Evolutionary conservation across 2,113 vertebrate species (phyloP).

Genomic region (Sapayoa aenigma): DNA sequence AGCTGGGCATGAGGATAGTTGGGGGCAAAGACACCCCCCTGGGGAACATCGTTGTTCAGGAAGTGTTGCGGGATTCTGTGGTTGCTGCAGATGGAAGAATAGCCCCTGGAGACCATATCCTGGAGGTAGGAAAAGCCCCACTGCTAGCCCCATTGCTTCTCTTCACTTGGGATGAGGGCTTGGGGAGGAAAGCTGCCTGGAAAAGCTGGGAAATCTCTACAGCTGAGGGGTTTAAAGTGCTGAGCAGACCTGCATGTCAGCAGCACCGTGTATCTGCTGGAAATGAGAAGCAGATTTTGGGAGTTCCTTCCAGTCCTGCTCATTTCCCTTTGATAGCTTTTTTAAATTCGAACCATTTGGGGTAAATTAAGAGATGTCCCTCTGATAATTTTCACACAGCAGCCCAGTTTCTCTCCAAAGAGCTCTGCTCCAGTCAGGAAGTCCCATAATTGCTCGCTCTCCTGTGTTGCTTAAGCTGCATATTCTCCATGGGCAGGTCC

Average conservation of each 20-base stretch:
- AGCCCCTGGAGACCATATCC: conserved; percentile 89
- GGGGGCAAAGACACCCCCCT: conserved; percentile 91
- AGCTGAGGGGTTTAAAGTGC: background rate
- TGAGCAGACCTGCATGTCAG: background rate
- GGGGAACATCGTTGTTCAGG: conserved; percentile 90
- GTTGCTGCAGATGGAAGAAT: conserved; percentile 82
- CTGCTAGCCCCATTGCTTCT: background rate
- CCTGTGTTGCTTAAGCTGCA: conserved; percentile 6
- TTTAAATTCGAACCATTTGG: background rate
- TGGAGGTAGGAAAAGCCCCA: conserved; percentile 77
- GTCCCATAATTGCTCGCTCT: background rate
- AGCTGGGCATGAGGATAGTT: conserved; percentile 87
- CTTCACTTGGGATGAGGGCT: background rate
- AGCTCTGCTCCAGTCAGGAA: background rate
- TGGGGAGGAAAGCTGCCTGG: background rate
- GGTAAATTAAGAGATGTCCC: background rate
- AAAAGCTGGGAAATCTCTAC: background rate
- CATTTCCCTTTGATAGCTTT: background rate
- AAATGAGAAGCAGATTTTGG: background rate
- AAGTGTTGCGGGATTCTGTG: conserved; percentile 82
- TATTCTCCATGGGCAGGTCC: conserved; percentile 37
- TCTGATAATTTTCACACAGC: background rate
- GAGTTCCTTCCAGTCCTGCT: background rate
- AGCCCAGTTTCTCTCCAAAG: background rate
- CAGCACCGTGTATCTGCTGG: background rate